These are phyloP conservation scores for Stegostoma tigrinum DNA, from an alignment of 2,113 vertebrate genomes.

Conservation along the genomic window DNA sequence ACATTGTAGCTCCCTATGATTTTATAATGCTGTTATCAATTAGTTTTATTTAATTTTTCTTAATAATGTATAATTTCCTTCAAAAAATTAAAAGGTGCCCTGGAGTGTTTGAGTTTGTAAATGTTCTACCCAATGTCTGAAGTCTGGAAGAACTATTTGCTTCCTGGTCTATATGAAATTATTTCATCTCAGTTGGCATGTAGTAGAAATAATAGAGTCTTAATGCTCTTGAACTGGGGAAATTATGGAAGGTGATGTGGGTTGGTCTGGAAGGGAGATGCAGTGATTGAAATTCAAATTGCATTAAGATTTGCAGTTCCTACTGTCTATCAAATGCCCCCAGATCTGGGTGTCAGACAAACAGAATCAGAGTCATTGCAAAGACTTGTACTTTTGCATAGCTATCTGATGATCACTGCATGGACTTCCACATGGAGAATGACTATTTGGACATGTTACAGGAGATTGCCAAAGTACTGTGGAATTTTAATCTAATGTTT, in stretches of 20 bases:
- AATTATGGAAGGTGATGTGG: not conserved
- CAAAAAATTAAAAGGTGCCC: not conserved
- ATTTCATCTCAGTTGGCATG: not conserved
- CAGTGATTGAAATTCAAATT: not conserved
- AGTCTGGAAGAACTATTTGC: not conserved
- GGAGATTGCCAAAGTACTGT: not conserved
- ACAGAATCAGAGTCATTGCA: not conserved
- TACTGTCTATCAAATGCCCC: not conserved
- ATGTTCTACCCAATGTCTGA: not conserved
- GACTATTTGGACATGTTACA: not conserved
- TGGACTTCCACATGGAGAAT: not conserved
- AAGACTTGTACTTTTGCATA: not conserved
- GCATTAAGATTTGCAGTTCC: no score
- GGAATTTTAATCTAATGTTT: not conserved
- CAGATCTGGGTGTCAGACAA: not conserved
- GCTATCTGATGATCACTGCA: not conserved
- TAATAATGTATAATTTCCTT: not conserved
- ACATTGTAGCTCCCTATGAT: not conserved
- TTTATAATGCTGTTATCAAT: not conserved
- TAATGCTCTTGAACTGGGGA: not conserved
- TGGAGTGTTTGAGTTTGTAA: not conserved
- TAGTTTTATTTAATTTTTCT: not conserved
- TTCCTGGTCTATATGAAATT: not conserved
- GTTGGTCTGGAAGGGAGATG: not conserved
- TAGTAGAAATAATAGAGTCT: not conserved